These are phyloP conservation scores for Bombus impatiens DNA, from an alignment of 1,140 invertebrate species.

Conservation along the genomic window DNA sequence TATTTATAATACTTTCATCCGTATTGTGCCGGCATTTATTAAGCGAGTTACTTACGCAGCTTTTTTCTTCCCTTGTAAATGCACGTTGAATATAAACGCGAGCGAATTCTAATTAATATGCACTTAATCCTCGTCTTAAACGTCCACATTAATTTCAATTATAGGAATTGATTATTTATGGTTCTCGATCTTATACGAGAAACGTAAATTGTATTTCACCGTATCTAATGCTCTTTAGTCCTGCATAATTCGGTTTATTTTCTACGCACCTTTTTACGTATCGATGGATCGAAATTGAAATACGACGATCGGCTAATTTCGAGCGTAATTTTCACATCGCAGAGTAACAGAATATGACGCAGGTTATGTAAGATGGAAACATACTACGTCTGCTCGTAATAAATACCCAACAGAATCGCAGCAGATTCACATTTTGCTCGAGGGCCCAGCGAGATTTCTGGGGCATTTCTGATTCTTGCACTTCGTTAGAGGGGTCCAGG, in stretches of 20 bases:
- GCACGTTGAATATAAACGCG: neutral
- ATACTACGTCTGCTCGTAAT: no score
- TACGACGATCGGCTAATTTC: no score
- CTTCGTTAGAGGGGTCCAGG: neutral
- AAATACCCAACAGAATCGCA: neutral
- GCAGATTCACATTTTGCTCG: neutral
- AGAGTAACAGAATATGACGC: no score
- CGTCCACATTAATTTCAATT: neutral
- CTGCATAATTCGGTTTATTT: neutral
- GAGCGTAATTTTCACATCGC: no score
- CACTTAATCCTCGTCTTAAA: neutral
- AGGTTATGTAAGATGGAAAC: no score
- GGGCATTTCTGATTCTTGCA: slow-evolving; percentile 10
- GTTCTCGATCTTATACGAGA: neutral
- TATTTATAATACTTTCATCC: neutral
- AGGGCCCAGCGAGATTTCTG: neutral
- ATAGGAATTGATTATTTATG: neutral
- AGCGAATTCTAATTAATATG: neutral
- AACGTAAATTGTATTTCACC: neutral
- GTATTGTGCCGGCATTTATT: neutral
- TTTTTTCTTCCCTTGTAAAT: neutral
- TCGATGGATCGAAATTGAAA: no score
- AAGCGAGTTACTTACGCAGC: neutral
- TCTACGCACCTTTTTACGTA: no score
- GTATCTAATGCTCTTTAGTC: neutral